Evolutionary conservation across 2,797 vertebrate species (phyloP).

Genomic region (Intellagama lesueurii): DNA sequence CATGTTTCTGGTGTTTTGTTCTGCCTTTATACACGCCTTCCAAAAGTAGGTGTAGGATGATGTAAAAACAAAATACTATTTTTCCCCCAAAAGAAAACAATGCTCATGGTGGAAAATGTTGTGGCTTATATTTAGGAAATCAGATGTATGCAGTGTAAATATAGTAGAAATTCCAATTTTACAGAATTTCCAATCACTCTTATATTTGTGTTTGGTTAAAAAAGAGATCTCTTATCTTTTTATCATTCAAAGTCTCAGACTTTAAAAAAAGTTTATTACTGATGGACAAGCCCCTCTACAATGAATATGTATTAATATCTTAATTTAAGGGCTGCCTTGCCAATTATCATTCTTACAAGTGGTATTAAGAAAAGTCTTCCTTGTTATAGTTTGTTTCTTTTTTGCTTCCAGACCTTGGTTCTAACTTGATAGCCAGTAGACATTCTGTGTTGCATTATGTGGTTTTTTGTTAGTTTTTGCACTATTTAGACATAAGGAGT

Average conservation of each 20-base stretch:
- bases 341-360: too few species aligned
- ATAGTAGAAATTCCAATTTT: constrained; percentile 61
- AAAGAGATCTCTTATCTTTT: constrained; percentile 58
- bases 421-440: too few species aligned
- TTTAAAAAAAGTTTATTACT: too few species aligned
- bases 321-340: constrained; percentile 13
- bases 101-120: constrained; percentile 1
- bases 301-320: constrained; percentile 66
- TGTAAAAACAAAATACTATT: neutral
- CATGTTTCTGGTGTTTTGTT: neutral
- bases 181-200: constrained; percentile 42
- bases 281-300: neutral
- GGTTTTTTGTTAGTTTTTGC: neutral
- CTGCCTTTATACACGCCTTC: neutral
- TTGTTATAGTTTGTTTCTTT: too few species aligned
- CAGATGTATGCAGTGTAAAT: constrained; percentile 42
- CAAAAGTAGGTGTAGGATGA: neutral
- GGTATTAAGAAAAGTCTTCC: too few species aligned
- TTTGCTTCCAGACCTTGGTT: too few species aligned
- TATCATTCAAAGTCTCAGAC: constrained; percentile 64
- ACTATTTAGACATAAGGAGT: too few species aligned
- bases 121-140: neutral
- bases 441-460: constrained; percentile 46
- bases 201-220: constrained; percentile 53
- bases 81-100: neutral